Base-by-base conservation (phyloP, 1,140 invertebrate species). In the Drosophila suzukii region DNA sequence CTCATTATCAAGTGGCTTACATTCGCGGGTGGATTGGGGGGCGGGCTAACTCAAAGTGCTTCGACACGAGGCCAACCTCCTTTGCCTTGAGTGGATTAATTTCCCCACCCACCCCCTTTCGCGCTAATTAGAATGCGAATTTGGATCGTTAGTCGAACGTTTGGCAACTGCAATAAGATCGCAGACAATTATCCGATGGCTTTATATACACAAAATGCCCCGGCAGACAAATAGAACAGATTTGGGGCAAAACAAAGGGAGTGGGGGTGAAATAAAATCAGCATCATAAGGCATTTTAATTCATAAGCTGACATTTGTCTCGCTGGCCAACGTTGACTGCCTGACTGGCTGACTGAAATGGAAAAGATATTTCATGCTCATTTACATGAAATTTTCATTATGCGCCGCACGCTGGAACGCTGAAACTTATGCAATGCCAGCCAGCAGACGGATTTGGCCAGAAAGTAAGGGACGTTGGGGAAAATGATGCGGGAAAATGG, bases 311-410 rank as follows among this genome's bases (percentile, higher is more conserved):
- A 88, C 88, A 91, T 91, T 91, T 91, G 88, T 91, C 88, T 88
- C 65, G 56, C 65, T 47, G 60, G 77, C 66, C 72, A 53, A 67
- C 55, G 63, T 46, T 47, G 61, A 39, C 49, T 79, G 66, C 24
- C 65, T 67, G 67, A n/a, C 63, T 70, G 71, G n/a, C 80, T 83
- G 39, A 34, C 66, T 65, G 75, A 68, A 91, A 91, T 91, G 88
- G 82, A 84, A 88, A 72, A 91, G 80, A 91, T 91, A 88, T 91
- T 91, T 91, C 81, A 91, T 88, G 88, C 88, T 91, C 88, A 91
- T 91, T 91, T 91, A 91, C 88, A 91, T 91, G 83, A 91, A 91
- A 91, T 88, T 91, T 91, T 91, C 88, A 91, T 91, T 91, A 91
- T 82, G 84, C 75, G 83, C 71, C 79, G 71, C 83, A 70, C 68